phyloP scores from a whole-genome alignment of 2,113 vertebrate species.

The Trochalopteron elliotii region DNA sequence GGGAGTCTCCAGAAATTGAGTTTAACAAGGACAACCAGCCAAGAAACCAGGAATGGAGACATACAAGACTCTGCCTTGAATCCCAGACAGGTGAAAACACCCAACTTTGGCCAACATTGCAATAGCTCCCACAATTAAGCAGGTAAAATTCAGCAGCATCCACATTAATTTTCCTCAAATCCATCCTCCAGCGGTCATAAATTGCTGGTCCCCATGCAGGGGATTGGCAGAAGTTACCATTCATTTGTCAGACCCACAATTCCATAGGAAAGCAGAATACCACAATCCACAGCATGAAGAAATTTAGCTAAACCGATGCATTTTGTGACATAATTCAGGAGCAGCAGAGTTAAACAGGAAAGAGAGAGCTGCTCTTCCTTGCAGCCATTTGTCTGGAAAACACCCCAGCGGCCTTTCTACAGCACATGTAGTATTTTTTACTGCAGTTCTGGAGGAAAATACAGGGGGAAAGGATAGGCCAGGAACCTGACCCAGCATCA shows the following conservation, averaged over 20 bases:
- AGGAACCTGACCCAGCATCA: background rate
- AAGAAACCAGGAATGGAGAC: background rate
- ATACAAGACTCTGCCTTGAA: background rate
- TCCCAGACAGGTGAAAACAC: background rate
- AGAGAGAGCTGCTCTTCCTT: background rate
- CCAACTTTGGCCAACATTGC: background rate
- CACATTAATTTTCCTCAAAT: background rate
- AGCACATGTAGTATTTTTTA: background rate
- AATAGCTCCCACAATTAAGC: background rate
- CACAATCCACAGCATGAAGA: background rate
- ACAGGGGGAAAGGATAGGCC: background rate
- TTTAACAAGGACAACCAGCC: background rate
- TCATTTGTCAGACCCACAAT: background rate
- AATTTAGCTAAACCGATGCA: background rate
- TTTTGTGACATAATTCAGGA: background rate
- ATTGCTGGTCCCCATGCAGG: fast-evolving
- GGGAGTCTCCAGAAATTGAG: background rate
- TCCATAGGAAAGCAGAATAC: background rate
- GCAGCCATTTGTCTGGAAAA: background rate
- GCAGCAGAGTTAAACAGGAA: background rate
- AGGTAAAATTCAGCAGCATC: background rate
- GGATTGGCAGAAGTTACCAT: background rate
- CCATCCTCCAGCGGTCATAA: background rate
- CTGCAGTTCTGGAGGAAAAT: background rate
- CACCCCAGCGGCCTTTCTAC: background rate